These are phyloP conservation scores for Poeciliopsis gracilis DNA, from an alignment of 2,797 vertebrate species.

Conservation along the genomic window DNA sequence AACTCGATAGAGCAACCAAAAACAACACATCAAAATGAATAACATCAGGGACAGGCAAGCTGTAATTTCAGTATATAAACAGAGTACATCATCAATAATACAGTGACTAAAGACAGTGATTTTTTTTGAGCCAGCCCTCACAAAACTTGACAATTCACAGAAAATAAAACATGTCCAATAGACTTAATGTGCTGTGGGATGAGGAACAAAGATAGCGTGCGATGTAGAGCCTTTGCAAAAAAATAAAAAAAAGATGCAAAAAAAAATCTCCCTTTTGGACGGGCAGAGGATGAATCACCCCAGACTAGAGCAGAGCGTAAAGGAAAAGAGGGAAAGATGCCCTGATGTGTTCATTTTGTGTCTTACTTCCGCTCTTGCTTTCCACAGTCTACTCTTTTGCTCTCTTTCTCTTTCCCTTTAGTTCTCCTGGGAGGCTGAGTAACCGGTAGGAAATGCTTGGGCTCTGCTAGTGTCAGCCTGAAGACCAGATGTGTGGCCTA, in stretches of 20 bases:
- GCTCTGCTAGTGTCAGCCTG: constrained; percentile 76
- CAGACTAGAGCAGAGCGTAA: constrained; percentile 62
- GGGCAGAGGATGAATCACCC: constrained; percentile 78
- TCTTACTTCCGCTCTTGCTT: constrained; percentile 73
- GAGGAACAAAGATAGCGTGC: constrained; percentile 73
- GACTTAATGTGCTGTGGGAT: constrained; percentile 64
- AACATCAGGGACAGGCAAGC: constrained; percentile 38
- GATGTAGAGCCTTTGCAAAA: constrained; percentile 72
- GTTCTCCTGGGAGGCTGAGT: constrained; percentile 80
- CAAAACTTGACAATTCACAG: constrained; percentile 41
- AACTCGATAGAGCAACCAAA: constrained; percentile 37
- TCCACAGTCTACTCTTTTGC: constrained; percentile 32
- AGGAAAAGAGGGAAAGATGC: constrained; percentile 71
- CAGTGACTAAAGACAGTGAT: constrained; percentile 38
- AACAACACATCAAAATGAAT: constrained; percentile 54
- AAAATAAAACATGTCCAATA: constrained; percentile 43
- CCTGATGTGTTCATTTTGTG: constrained; percentile 78
- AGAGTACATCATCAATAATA: constrained; percentile 41
- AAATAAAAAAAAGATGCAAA: constrained; percentile 18
- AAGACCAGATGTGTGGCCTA: constrained; percentile 82
- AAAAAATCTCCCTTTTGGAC: constrained; percentile 62
- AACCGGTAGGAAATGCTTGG: constrained; percentile 82
- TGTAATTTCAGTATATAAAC: constrained; percentile 40
- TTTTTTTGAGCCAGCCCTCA: constrained; percentile 39
- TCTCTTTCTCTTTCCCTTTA: constrained; percentile 45